Percentiles rank a stretch among this genome's conserved stretches.
Evolutionary conservation across 2,888 invertebrate species (phyloP).

Genomic region (Aleiodes testaceus): DNA sequence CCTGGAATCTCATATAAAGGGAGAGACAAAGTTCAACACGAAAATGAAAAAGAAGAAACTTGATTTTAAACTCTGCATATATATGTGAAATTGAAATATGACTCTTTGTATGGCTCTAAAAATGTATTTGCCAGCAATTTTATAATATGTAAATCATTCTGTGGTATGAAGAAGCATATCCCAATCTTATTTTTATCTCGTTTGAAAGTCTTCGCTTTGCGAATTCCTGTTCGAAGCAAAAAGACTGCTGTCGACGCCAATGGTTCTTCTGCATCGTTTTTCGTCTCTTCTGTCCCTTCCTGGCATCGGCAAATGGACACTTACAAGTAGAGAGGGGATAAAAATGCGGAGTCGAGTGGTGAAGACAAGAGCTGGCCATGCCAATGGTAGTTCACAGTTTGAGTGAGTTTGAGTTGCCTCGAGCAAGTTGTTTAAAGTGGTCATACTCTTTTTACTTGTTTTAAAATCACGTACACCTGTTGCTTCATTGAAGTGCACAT

Average conservation of each 20-base stretch:
- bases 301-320: slow-evolving; percentile 36
- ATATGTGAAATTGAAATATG: too few relatives aligned
- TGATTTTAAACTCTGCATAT: too few relatives aligned
- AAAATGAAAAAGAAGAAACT: too few relatives aligned
- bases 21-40: too few relatives aligned
- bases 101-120: too few relatives aligned
- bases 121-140: too few relatives aligned
- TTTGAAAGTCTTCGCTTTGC: not conserved
- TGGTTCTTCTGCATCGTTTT: slow-evolving; percentile 38
- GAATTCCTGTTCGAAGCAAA: slow-evolving; percentile 8
- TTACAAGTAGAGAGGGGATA: slow-evolving; percentile 37
- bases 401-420: slow-evolving; percentile 9
- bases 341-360: slow-evolving; percentile 21
- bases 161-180: too few relatives aligned
- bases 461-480: slow-evolving; percentile 40
- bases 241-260: slow-evolving; percentile 38
- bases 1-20: too few relatives aligned
- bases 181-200: too few relatives aligned
- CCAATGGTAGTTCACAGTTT: slow-evolving; percentile 13
- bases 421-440: slow-evolving; percentile 31
- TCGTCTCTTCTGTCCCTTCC: slow-evolving; percentile 23
- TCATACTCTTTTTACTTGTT: slow-evolving; percentile 31
- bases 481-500: slow-evolving; percentile 36
- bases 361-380: slow-evolving; percentile 28
- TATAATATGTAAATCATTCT: too few relatives aligned